Conservation (phyloP, 2,797 vertebrate genomes). For the Lacerta viridis region DNA sequence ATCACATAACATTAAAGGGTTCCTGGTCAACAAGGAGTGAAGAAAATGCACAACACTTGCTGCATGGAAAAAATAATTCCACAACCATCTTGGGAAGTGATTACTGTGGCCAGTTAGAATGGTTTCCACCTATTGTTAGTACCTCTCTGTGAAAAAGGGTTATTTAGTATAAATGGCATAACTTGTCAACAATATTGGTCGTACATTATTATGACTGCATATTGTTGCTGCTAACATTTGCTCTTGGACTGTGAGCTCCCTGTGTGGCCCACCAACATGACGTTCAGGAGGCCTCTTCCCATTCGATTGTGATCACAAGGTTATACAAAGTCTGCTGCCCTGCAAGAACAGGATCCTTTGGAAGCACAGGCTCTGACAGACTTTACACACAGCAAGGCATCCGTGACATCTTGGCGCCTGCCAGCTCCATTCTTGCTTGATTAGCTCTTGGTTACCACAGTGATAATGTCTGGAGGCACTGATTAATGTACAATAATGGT, state of each 20-base stretch:
- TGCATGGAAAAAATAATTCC: conserved; percentile 54
- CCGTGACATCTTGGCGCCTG: conserved; percentile 72
- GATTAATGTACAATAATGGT: conserved; percentile 82
- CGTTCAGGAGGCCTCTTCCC: conserved; percentile 54
- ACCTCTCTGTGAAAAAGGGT: conserved; percentile 50
- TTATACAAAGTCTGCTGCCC: conserved; percentile 73
- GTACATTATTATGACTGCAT: conserved; percentile 14
- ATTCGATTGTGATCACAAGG: conserved; percentile 71
- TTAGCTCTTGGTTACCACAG: conserved; percentile 80
- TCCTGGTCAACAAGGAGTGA: neutral
- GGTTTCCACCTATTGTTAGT: conserved; percentile 52
- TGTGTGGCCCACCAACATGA: neutral
- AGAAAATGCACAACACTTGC: neutral
- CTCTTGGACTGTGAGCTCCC: conserved; percentile 24
- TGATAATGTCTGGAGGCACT: conserved; percentile 80
- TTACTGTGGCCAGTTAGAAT: conserved; percentile 54
- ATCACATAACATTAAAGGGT: neutral
- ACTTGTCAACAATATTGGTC: conserved; percentile 44
- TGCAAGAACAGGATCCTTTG: conserved; percentile 60
- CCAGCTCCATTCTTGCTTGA: conserved; percentile 76
- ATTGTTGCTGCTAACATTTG: conserved; percentile 36
- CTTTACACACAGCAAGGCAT: conserved; percentile 73
- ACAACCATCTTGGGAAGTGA: conserved; percentile 59
- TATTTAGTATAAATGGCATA: conserved; percentile 66
- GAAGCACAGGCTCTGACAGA: conserved; percentile 74